A percentile compares a stretch with the other conserved stretches of the same genome.
Conservation (phyloP, 2,113 vertebrate genomes). For the Lontra canadensis region DNA sequence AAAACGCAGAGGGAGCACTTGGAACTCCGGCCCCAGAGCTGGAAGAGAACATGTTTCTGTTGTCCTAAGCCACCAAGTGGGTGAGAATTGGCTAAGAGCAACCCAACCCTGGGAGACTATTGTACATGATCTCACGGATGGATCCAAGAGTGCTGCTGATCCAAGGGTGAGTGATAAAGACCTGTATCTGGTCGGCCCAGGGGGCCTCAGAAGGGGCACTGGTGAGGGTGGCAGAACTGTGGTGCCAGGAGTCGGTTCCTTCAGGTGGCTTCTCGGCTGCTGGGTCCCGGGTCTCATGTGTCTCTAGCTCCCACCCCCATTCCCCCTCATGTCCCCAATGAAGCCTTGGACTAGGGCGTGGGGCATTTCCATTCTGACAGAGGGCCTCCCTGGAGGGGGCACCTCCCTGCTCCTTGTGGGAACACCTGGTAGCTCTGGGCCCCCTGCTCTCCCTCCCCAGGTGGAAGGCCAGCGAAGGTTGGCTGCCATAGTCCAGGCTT, state of each 20-base stretch:
- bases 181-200: no score
- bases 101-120: rapidly evolving
- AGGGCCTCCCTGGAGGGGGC: background rate
- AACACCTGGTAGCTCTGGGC: background rate
- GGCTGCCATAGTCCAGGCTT: rapidly evolving
- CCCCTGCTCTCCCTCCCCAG: background rate
- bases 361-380: background rate
- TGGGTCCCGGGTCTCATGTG: no score
- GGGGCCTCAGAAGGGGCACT: background rate
- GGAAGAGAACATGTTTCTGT: background rate
- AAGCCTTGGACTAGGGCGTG: background rate
- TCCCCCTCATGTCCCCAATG: background rate
- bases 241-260: background rate
- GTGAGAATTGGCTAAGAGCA: background rate
- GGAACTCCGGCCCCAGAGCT: background rate
- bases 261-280: background rate
- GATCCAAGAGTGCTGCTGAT: background rate
- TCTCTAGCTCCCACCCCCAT: background rate
- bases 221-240: background rate
- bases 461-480: background rate
- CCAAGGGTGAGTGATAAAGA: background rate
- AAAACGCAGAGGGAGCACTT: rapidly evolving
- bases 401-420: background rate
- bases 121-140: background rate
- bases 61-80: background rate